Base-by-base conservation (phyloP, 2,113 vertebrate genomes). In the Menura novaehollandiae region DNA sequence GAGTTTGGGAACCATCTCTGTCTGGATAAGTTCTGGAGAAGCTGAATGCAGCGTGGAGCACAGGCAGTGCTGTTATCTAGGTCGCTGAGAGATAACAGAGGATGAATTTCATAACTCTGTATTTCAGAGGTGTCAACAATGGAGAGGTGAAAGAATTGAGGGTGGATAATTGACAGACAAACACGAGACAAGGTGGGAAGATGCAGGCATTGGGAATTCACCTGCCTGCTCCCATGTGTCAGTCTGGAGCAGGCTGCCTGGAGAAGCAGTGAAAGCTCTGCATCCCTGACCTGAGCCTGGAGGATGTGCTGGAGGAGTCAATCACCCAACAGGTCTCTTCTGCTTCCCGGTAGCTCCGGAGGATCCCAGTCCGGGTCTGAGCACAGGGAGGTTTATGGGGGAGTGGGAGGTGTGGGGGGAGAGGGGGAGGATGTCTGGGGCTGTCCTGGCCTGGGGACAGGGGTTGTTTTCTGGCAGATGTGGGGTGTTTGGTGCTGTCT, bases 261-360 rank as follows among this genome's bases (percentile, higher is more conserved):
- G 43, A 88, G 90, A 10, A 21, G 91, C 9, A 46, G 84, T 13
- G 74, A 33, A 27, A 88, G 92, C 74, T 84, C 49, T 80, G 35
- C 84, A 11, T 60, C 35, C 84, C 85, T 58, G 85, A 9, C 41
- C 41, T 30, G n/a, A 58, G 22, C 83, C 83, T 10, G 30, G 37
- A 86, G 85, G 79, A 96, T 97, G 96, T 97, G 97, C 95, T 96
- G 96, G 91, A 95, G 92, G 89, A 95, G 28, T 10, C 93, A 20
- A 3, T 8, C 80, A 46, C 62, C 83, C 60, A n/a, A 9, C 95
- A 95, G 96, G 93, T 91, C 79, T 49, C 55, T 71, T 63, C 53
- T 63, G 79, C 81, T 79, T 86, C 68, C 85, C 74, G 0, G 39
- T 8, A 37, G 69, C 87, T 46, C 60, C 41, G 3, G 75, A 39